Conservation (phyloP, 1,140 invertebrate genomes). For the Diuraphis noxia region DNA sequence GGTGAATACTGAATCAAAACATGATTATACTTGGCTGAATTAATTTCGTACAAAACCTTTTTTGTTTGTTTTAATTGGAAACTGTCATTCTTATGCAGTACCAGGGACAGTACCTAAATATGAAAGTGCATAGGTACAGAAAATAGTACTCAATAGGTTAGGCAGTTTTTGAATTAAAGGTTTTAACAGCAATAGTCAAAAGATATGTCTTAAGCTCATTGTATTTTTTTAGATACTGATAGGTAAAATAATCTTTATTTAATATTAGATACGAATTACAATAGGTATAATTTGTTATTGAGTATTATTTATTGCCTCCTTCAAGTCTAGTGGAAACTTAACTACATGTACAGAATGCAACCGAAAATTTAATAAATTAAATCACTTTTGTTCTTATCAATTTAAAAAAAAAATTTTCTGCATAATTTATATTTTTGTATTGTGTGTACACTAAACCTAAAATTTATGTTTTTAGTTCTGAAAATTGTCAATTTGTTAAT, state of each 20-base stretch:
- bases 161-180: background rate
- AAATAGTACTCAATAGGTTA: background rate
- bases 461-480: no score
- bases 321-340: background rate
- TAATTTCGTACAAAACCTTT: background rate
- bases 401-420: no score
- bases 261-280: no score
- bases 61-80: background rate
- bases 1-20: background rate
- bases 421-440: no score
- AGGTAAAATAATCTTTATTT: background rate
- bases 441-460: no score
- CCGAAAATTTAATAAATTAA: no score
- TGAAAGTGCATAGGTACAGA: background rate
- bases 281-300: no score
- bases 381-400: no score
- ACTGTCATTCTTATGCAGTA: no score
- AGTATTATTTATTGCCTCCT: background rate
- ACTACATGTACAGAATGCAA: no score
- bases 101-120: no score
- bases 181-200: background rate
- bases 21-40: background rate
- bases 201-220: background rate
- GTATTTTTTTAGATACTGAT: slow-evolving; percentile 62
- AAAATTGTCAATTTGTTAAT: no score